phyloP scores from a whole-genome alignment of 1,140 invertebrate genomes.

The Penaeus indicus region DNA sequence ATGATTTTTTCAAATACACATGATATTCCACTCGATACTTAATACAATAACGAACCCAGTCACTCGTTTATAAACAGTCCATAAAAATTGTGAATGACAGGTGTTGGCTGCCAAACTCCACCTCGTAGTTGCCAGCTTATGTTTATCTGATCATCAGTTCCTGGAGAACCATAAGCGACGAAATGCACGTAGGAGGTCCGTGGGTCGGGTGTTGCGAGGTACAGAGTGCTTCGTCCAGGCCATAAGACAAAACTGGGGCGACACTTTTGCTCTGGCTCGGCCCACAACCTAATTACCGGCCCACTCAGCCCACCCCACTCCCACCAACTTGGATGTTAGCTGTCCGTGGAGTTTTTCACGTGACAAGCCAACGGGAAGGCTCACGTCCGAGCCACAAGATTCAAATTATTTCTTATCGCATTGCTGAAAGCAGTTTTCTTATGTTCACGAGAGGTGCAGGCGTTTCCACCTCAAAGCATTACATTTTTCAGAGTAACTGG shows the following conservation, averaged over 20 bases:
- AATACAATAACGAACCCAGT: background rate
- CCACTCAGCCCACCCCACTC: conserved; percentile 43
- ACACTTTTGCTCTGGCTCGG: conserved; percentile 62
- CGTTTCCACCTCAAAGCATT: background rate
- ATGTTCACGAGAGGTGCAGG: no score
- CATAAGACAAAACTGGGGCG: conserved; percentile 64
- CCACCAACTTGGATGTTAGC: conserved; percentile 26
- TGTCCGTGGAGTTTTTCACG: conserved; percentile 22
- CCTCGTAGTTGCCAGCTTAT: conserved; percentile 48
- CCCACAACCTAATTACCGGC: conserved; percentile 64
- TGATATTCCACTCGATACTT: background rate
- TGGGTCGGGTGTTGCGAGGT: conserved; percentile 13
- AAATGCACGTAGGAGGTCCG: background rate
- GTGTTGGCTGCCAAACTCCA: conserved; percentile 55
- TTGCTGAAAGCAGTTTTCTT: no score
- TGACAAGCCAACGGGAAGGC: no score
- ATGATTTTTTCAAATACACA: background rate
- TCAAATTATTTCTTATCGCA: no score
- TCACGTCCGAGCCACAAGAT: no score
- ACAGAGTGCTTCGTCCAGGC: conserved; percentile 48
- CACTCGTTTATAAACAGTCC: conserved; percentile 54
- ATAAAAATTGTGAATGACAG: conserved; percentile 61
- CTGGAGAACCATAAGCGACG: conserved; percentile 16
- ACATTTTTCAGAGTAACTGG: conserved; percentile 37
- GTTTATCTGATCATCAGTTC: conserved; percentile 39